Percentiles rank a stretch among this genome's conserved stretches.
Evolutionary conservation across 2,888 invertebrate species (phyloP).

Genomic region (Noctua janthe): DNA sequence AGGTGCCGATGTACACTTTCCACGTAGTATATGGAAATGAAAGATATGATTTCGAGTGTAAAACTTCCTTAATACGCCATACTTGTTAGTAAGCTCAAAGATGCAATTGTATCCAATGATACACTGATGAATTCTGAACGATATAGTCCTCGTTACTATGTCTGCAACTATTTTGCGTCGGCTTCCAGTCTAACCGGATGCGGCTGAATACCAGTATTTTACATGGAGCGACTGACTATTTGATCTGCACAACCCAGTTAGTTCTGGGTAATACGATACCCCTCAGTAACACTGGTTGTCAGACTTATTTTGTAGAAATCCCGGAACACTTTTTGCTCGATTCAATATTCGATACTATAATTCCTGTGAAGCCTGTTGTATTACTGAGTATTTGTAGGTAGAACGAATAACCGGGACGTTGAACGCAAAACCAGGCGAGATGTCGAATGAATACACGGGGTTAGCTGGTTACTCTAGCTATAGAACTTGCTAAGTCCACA

Average conservation of each 20-base stretch:
- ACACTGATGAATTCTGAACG: not conserved
- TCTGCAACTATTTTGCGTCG: not conserved
- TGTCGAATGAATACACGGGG: not conserved
- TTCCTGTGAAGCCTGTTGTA: slow-evolving; percentile 1
- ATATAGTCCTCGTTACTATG: not conserved
- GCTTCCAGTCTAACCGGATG: not conserved
- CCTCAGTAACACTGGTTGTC: not conserved
- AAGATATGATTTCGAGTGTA: not conserved
- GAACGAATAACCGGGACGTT: slow-evolving; percentile 6
- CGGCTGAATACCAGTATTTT: not conserved
- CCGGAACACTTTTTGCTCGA: slow-evolving; percentile 1
- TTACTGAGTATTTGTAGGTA: slow-evolving; percentile 23
- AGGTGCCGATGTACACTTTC: slow-evolving; percentile 22
- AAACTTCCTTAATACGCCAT: not conserved
- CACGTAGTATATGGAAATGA: slow-evolving; percentile 23
- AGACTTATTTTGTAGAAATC: not conserved
- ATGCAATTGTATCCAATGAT: slow-evolving; percentile 6
- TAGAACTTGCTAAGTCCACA: slow-evolving; percentile 2
- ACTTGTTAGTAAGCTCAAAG: slow-evolving; percentile 7
- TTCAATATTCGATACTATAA: not conserved
- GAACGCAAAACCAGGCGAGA: not conserved
- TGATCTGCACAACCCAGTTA: not conserved
- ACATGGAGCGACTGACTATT: not conserved
- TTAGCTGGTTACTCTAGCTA: not conserved
- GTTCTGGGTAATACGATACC: not conserved